Conservation (phyloP, 2,888 invertebrate species). For the Ormyrus pomaceus region DNA sequence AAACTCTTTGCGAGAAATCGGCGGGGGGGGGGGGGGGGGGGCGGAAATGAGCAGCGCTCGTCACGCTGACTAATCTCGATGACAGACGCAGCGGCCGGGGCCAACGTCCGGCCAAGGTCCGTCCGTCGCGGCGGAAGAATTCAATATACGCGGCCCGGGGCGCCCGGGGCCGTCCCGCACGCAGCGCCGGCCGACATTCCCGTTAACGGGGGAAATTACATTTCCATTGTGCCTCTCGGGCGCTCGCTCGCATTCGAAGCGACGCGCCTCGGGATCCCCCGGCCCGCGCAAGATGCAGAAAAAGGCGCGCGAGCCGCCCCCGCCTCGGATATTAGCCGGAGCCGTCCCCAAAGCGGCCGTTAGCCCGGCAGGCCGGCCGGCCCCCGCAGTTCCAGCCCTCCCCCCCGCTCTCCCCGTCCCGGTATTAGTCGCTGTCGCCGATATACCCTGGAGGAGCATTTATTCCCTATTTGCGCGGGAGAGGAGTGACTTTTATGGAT, state of each 20-base stretch:
- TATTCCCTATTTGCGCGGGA: constrained; percentile 66
- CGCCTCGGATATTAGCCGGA: constrained; percentile 22
- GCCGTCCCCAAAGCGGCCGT: not conserved
- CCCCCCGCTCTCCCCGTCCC: constrained; percentile 34
- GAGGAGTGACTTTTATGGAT: constrained; percentile 26
- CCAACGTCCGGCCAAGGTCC: constrained; percentile 19
- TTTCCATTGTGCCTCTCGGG: constrained; percentile 68
- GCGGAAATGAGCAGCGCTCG: constrained; percentile 15
- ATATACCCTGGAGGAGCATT: constrained; percentile 66
- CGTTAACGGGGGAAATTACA: constrained; percentile 65
- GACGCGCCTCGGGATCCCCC: constrained; percentile 61
- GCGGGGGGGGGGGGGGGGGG: not conserved
- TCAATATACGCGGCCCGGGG: constrained; percentile 62
- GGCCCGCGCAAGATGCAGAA: not conserved
- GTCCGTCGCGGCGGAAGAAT: constrained; percentile 63
- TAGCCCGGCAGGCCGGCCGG: too few species aligned
- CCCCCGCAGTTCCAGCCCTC: constrained; percentile 1
- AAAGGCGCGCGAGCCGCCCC: not conserved
- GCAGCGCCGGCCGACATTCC: not conserved
- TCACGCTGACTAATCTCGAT: constrained; percentile 25
- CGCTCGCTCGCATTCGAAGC: constrained; percentile 67
- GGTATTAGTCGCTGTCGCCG: constrained; percentile 68
- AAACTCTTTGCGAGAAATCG: not conserved
- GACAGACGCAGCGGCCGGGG: constrained; percentile 15
- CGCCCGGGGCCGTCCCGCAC: not conserved